phyloP scores from a whole-genome alignment of 30 jellyfish, hydroid and myxozoan genomes.

The Pseudorhiza aurosa region DNA sequence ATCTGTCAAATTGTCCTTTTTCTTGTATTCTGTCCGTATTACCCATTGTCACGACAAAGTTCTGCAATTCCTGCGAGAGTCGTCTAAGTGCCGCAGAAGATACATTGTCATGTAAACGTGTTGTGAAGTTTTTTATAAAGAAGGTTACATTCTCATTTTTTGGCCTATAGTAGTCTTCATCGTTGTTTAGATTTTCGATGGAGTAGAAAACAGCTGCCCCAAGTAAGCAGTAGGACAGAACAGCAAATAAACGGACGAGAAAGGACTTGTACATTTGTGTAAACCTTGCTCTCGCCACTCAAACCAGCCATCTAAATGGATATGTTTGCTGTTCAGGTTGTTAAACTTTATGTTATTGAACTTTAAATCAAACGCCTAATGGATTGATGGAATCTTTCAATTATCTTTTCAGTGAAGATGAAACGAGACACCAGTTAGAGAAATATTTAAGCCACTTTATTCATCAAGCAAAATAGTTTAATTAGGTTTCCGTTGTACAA shows the following conservation, averaged over 20 bases:
- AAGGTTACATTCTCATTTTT: not conserved
- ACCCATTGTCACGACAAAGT: not conserved
- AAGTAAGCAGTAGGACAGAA: not conserved
- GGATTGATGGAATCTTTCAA: not conserved
- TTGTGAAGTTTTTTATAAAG: not conserved
- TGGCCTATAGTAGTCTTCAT: not conserved
- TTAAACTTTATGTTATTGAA: too few relatives aligned
- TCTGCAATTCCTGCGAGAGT: not conserved
- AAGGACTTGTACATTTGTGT: not conserved
- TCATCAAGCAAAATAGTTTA: too few relatives aligned
- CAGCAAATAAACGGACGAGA: not conserved
- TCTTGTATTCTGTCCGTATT: not conserved
- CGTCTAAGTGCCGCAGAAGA: not conserved
- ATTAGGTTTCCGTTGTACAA: too few relatives aligned
- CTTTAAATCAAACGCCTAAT: too few relatives aligned
- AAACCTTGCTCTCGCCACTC: too few relatives aligned
- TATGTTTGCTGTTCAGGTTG: too few relatives aligned
- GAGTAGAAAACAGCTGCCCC: constrained; percentile 3
- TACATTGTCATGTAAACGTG: not conserved
- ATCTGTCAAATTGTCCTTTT: not conserved
- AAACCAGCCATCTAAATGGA: too few relatives aligned
- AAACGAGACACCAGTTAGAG: not conserved
- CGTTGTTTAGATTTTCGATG: not conserved
- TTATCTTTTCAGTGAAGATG: not conserved
- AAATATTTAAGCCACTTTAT: too few relatives aligned